Conservation (phyloP, 1,140 invertebrate genomes). For the Heterodera carotae region DNA sequence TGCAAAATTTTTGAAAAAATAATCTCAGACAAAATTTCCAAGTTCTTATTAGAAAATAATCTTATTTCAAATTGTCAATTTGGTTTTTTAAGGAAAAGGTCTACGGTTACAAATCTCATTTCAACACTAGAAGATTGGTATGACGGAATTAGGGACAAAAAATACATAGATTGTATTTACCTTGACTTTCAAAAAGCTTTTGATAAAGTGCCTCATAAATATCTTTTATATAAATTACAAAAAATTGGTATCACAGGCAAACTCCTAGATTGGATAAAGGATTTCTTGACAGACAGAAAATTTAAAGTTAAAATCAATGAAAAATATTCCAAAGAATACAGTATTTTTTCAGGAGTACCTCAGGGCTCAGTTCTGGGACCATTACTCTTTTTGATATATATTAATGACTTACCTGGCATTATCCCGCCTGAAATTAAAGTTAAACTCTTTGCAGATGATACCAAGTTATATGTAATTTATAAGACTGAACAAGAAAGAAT, state of each 20-base stretch:
- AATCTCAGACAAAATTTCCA: too few relatives aligned
- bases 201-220: constrained; percentile 14
- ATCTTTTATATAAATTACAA: constrained; percentile 3
- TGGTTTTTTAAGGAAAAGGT: constrained; percentile 7
- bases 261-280: constrained; percentile 8
- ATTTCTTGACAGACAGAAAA: not conserved
- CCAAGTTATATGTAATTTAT: too few relatives aligned
- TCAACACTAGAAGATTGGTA: constrained; percentile 3
- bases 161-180: not conserved
- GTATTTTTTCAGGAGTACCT: not conserved
- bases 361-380: constrained; percentile 8
- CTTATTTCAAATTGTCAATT: not conserved
- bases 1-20: too few relatives aligned
- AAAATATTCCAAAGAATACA: not conserved
- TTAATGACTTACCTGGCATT: not conserved
- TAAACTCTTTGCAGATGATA: too few relatives aligned
- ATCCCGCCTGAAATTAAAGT: too few relatives aligned
- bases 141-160: not conserved
- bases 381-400: not conserved
- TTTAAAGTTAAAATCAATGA: constrained; percentile 1
- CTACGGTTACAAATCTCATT: not conserved
- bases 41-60: not conserved
- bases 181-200: constrained; percentile 14
- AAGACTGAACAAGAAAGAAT: too few relatives aligned
- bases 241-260: not conserved